phyloP scores from a whole-genome alignment of 2,113 vertebrate genomes.

The Leptobrachium leishanense region DNA sequence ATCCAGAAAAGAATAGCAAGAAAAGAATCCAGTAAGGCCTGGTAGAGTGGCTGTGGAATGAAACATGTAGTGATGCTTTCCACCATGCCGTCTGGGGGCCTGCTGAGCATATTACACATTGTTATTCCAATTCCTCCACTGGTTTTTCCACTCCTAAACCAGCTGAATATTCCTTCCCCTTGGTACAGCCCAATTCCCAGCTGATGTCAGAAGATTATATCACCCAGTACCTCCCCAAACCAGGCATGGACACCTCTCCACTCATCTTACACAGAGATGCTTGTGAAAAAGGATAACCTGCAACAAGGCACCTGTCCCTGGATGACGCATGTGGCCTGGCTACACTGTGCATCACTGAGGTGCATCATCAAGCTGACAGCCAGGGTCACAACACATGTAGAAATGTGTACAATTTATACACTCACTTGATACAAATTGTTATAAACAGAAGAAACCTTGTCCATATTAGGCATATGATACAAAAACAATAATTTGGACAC shows the following conservation, averaged over 20 bases:
- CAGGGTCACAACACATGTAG: no score
- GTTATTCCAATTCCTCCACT: neutral
- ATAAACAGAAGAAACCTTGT: no score
- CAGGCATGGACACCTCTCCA: neutral
- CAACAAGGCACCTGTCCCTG: neutral
- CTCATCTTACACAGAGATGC: neutral
- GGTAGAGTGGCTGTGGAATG: no score
- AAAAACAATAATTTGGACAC: no score
- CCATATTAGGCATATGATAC: no score
- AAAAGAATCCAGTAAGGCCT: no score
- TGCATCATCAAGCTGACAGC: no score
- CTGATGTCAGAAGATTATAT: constrained; percentile 50
- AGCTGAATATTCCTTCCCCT: neutral
- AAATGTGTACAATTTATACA: no score
- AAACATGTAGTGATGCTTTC: no score
- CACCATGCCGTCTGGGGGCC: neutral
- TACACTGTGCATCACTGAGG: no score
- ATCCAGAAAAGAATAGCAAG: no score
- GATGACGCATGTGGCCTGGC: neutral
- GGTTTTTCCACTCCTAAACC: neutral
- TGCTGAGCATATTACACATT: neutral
- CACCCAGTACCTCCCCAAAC: constrained; percentile 28
- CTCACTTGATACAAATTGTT: no score
- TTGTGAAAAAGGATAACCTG: neutral
- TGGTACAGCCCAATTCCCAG: constrained; percentile 18